Conservation (phyloP, 1,140 invertebrate species). For the Tetramorium alpestre region DNA sequence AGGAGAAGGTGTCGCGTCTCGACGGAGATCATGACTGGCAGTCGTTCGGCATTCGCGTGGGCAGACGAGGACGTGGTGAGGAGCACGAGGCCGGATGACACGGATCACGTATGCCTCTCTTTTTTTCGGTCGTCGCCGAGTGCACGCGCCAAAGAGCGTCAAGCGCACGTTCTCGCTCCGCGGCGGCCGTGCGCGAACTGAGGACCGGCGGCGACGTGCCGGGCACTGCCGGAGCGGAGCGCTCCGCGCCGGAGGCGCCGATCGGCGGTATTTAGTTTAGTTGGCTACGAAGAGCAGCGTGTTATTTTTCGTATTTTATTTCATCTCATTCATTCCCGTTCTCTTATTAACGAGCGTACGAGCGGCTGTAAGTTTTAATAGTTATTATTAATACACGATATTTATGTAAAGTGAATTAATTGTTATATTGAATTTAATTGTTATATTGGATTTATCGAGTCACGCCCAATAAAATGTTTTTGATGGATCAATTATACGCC, state of each 20-base stretch:
- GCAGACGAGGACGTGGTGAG: neutral
- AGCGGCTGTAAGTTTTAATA: neutral
- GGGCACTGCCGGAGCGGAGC: too few species aligned
- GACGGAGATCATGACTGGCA: slow-evolving; percentile 63
- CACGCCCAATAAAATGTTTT: neutral
- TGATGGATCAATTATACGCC: neutral
- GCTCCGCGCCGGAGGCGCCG: neutral
- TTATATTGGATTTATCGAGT: neutral
- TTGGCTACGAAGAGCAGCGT: neutral
- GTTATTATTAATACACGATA: neutral
- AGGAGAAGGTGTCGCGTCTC: slow-evolving; percentile 28
- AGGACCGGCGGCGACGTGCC: neutral
- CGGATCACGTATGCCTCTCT: neutral
- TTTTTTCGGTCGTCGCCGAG: neutral
- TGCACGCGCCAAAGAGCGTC: neutral
- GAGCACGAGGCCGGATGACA: neutral
- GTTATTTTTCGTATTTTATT: neutral
- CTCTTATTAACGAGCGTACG: neutral
- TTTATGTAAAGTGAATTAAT: neutral
- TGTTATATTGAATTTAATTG: neutral
- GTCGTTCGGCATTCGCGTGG: slow-evolving; percentile 35
- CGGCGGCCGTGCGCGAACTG: slow-evolving; percentile 67
- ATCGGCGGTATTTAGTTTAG: neutral
- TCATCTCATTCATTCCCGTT: neutral
- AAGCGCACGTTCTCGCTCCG: slow-evolving; percentile 28